Percentiles rank a stretch among this genome's conserved stretches.
These are phyloP conservation scores for Machimus rusticus DNA, from an alignment of 2,888 invertebrate species.

Conservation along the genomic window DNA sequence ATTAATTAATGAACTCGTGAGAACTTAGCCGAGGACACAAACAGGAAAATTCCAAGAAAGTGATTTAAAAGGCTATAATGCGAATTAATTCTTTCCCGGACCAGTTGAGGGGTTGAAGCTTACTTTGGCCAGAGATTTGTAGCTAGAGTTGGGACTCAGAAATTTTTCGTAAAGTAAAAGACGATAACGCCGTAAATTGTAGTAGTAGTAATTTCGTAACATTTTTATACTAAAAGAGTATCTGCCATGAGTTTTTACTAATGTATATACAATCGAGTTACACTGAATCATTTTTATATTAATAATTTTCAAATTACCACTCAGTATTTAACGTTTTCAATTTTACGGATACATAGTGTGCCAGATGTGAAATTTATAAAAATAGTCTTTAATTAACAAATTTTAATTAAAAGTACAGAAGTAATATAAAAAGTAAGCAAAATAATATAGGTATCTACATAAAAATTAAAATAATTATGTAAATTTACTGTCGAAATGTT, in stretches of 20 bases:
- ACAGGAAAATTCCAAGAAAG: neutral
- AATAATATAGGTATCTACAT: neutral
- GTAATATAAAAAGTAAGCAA: neutral
- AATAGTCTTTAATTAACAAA: too few relatives aligned
- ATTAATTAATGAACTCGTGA: slow-evolving; percentile 17
- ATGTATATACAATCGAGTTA: neutral
- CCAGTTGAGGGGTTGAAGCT: neutral
- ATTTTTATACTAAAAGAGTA: too few relatives aligned
- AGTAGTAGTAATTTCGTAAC: too few relatives aligned
- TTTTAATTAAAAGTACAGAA: neutral
- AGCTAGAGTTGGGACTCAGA: neutral
- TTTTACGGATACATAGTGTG: too few relatives aligned
- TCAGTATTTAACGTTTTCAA: too few relatives aligned
- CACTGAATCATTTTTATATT: neutral
- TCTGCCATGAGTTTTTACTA: neutral
- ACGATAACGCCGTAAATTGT: neutral
- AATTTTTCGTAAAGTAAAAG: neutral
- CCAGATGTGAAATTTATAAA: too few relatives aligned
- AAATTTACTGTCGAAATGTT: too few relatives aligned
- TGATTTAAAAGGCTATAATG: neutral
- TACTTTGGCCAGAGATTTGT: neutral
- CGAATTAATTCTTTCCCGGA: neutral
- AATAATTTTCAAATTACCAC: neutral
- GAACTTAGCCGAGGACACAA: neutral
- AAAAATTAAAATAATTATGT: too few relatives aligned